These are phyloP conservation scores for Aulostomus chinensis DNA, from an alignment of 2,797 vertebrate genomes.

Conservation along the genomic window DNA sequence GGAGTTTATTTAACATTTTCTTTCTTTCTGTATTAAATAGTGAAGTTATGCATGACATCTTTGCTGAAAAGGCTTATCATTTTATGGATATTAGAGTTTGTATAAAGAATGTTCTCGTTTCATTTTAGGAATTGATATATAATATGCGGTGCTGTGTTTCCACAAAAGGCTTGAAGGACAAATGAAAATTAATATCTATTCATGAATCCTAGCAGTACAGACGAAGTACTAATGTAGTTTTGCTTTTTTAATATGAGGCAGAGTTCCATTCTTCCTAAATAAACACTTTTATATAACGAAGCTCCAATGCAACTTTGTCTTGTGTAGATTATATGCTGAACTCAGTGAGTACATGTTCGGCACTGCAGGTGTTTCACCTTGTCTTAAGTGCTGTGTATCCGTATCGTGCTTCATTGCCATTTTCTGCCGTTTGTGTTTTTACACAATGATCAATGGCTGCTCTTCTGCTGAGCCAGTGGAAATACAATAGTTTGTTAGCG, in stretches of 20 bases:
- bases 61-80: constrained; percentile 32
- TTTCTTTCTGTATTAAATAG: constrained; percentile 14
- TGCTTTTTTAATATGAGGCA: neutral
- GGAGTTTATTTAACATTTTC: constrained; percentile 29
- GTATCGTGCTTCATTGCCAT: constrained; percentile 53
- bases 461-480: constrained; percentile 63
- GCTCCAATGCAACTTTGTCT: constrained; percentile 6
- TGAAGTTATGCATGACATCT: constrained; percentile 31
- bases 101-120: constrained; percentile 23
- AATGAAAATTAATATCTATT: constrained; percentile 41
- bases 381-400: constrained; percentile 42
- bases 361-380: constrained; percentile 33
- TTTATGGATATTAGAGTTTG: constrained; percentile 46
- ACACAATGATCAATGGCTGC: constrained; percentile 53
- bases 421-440: constrained; percentile 51
- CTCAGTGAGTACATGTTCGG: constrained; percentile 19
- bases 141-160: constrained; percentile 13
- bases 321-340: constrained; percentile 18
- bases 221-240: constrained; percentile 25
- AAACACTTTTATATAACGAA: neutral
- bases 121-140: constrained; percentile 14
- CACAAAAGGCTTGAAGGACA: constrained; percentile 11
- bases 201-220: constrained; percentile 7
- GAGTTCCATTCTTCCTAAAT: neutral
- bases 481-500: constrained; percentile 59